Base-by-base conservation (phyloP, 2,888 invertebrate species). In the Tetramorium bicarinatum region DNA sequence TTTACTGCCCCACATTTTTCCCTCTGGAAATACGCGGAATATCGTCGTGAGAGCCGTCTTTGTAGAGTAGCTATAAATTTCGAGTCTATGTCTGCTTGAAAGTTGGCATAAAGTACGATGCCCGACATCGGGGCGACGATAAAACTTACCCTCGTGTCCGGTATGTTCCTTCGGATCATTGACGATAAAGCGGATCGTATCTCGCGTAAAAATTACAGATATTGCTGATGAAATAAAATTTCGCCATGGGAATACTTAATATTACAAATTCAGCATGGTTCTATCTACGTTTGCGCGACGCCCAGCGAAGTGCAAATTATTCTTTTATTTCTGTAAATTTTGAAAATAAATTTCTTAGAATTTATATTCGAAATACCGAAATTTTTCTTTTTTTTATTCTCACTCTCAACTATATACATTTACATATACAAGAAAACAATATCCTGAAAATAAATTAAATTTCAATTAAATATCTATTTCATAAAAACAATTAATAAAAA, bases 101-200 rank as follows among this genome's bases (percentile, higher is more conserved):
- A 82, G 66, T 77, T 77, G 67, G 66, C 79, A 62, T 66, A 83
- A 83, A 67, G 79, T 67, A 38, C 66, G 64, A 77, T 9, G 64
- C 38, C 25, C 59, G 64, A 41, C 56, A 47, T 52, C 67, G 49
- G 25, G 47, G 29, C 38, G 67, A 52, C 56, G 77, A 83, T 83
- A 83, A 77, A 83, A 83, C 79, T 69, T 69, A 67, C n/a, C 66
- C 56, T 59, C 41, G 69, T 67, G 34, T 59, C 82, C 79, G 82
- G 49, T 69, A 67, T 49, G 77, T 67, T 64, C 76, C 21, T 54
- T 77, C n/a, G 41, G 64, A 52, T 82, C 75, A 44, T 77, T n/a
- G 67, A 61, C 56, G 56, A 69, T 61, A 69, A 69, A 69, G 13
- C 47, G 56, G 59, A 41, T 56, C 41, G 29, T 52, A 38, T n/a